These are phyloP conservation scores for Chironomus tentans DNA, from an alignment of 2,888 invertebrate species.

Conservation along the genomic window DNA sequence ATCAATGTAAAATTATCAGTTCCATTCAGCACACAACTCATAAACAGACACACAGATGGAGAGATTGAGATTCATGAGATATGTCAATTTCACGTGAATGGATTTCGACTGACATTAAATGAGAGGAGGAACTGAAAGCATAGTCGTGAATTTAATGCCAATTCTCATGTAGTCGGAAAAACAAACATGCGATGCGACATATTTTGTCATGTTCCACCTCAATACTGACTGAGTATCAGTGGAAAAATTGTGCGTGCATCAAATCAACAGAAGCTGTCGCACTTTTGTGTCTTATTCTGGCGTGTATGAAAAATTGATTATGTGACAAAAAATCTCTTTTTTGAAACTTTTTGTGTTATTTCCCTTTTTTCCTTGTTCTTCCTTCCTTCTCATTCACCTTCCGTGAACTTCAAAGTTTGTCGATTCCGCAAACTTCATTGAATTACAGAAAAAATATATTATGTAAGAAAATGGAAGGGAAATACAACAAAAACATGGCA, in stretches of 20 bases:
- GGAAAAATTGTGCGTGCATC: neutral
- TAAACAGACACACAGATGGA: no score
- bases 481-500: no score
- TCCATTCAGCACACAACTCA: no score
- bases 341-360: no score
- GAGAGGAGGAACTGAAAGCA: neutral
- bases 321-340: conserved; percentile 12
- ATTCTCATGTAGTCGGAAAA: neutral
- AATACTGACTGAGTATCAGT: neutral
- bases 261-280: neutral
- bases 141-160: neutral
- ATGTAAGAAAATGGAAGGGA: no score
- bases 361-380: neutral
- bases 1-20: no score
- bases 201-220: neutral
- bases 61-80: neutral
- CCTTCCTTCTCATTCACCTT: neutral
- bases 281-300: neutral
- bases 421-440: no score
- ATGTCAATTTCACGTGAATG: neutral
- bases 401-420: no score
- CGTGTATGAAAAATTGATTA: conserved; percentile 16
- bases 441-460: no score
- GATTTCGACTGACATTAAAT: neutral
- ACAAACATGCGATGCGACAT: neutral